Percentiles rank a stretch among this genome's conserved stretches.
These are phyloP conservation scores for Epinotia demarniana DNA, from an alignment of 2,888 invertebrate species.

Conservation along the genomic window DNA sequence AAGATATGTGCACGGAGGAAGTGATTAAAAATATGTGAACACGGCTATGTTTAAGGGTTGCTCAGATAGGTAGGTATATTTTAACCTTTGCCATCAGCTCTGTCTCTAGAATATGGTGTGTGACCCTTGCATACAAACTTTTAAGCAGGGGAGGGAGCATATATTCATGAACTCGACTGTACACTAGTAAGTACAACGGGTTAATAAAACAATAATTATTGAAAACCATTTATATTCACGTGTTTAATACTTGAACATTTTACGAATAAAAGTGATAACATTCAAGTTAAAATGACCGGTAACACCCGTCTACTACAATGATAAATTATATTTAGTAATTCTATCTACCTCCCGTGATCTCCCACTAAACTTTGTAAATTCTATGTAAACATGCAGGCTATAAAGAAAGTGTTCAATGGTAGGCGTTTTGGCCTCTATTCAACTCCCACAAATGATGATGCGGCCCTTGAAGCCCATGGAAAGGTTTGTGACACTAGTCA, in stretches of 20 bases:
- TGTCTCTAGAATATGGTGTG: no score
- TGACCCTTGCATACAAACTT: no score
- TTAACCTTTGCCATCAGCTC: no score
- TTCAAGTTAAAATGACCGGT: slow-evolving; percentile 70
- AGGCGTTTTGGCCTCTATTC: slow-evolving; percentile 4
- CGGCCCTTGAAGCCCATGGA: no score
- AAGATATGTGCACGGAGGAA: no score
- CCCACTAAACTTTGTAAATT: slow-evolving; percentile 37
- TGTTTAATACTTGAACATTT: slow-evolving; percentile 72
- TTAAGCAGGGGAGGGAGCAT: no score
- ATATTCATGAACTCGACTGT: no score
- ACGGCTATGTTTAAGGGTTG: no score
- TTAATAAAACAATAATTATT: slow-evolving; percentile 66
- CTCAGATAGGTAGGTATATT: no score
- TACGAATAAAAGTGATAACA: slow-evolving; percentile 79
- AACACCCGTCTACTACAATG: slow-evolving; percentile 57
- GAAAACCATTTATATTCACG: slow-evolving; percentile 81
- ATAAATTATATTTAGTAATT: slow-evolving; percentile 66
- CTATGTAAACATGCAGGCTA: slow-evolving; percentile 32
- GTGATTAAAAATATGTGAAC: no score
- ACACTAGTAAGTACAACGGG: no score
- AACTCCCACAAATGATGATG: background rate
- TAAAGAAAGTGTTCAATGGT: slow-evolving; percentile 15
- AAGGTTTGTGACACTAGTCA: no score
- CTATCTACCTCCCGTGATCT: slow-evolving; percentile 56